Evolutionary conservation across 2,113 vertebrate species (phyloP), one percentile per base, ranked within the genome.

Genomic region (Ranitomeya imitator): DNA sequence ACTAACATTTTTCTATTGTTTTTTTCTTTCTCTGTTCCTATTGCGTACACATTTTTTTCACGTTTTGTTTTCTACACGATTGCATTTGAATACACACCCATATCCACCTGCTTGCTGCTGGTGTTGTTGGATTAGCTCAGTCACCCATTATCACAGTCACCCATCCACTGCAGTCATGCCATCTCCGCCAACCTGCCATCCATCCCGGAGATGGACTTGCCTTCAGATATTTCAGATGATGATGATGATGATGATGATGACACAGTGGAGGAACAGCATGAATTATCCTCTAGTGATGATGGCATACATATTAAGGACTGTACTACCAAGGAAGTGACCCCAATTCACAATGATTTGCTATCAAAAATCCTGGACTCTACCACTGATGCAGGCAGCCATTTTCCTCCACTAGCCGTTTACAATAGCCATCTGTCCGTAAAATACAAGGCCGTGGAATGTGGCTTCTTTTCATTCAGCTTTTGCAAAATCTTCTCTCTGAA

Each of bases 211-310:
- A 87, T 96, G 4, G 97, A 98, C 89, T 89, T 94, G 77, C 94
- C 97, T 82, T 99, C 97, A 57, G 97, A 98, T 92, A 96, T 97
- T 94, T 99, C 95, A 0, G 97, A 99, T 93, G 96, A 98, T 61
- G 96, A 96, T 86, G 87, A 37, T 37, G 37, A n/a, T n/a, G n/a
- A n/a, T n/a, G n/a, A 45, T 92, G 96, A 98, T 61, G 96, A 96
- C 85, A 86, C 92, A 23, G 90, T 93, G 92, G 92, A 89, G 86
- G 94, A 95, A 90, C 90, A 92, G 10, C 90, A 94, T 59, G 73
- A 90, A 83, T 57, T 91, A 81, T 90, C 91, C 26, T 89, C 91
- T 19, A 93, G 93, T 54, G 90, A 88, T 88, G 90, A 91, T 51
- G 92, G 93, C 74, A 85, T 73, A 90, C 86, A 78, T 90, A 85